Evolutionary conservation across 2,888 invertebrate species (phyloP).

Genomic region (Euplagia quadripunctaria): DNA sequence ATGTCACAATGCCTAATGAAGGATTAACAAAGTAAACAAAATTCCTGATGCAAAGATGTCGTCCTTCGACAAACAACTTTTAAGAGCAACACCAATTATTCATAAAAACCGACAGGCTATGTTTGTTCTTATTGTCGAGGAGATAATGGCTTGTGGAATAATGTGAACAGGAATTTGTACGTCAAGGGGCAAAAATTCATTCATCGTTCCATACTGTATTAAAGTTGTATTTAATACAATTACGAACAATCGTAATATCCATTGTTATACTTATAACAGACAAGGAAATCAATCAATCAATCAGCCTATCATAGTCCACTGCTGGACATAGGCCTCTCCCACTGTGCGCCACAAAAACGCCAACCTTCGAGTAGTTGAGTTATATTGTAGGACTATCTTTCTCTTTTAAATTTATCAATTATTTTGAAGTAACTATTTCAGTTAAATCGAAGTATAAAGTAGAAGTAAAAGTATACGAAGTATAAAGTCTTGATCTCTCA

Average conservation of each 20-base stretch:
- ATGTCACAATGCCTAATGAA: background rate
- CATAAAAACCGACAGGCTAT: constrained; percentile 43
- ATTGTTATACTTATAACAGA: background rate
- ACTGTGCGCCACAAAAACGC: too few relatives aligned
- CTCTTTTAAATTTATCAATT: too few relatives aligned
- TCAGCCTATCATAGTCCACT: too few relatives aligned
- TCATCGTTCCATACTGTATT: constrained; percentile 23
- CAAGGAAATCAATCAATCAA: too few relatives aligned
- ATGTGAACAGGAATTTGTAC: constrained; percentile 39
- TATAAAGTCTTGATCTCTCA: too few relatives aligned
- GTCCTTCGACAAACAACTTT: constrained; percentile 62
- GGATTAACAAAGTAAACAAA: background rate
- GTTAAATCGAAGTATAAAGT: too few relatives aligned
- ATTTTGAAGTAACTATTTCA: too few relatives aligned
- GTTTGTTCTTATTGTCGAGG: constrained; percentile 43
- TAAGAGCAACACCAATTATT: constrained; percentile 56
- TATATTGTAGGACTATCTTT: too few relatives aligned
- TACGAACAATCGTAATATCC: background rate
- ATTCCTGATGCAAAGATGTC: constrained; percentile 41
- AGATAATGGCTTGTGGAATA: constrained; percentile 42
- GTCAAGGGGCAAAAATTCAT: constrained; percentile 31
- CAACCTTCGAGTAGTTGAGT: background rate
- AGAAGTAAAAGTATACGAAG: too few relatives aligned
- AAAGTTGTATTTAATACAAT: constrained; percentile 25
- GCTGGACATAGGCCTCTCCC: too few relatives aligned